Conservation (phyloP, 2,888 invertebrate species). For the Acrobasis consociella region DNA sequence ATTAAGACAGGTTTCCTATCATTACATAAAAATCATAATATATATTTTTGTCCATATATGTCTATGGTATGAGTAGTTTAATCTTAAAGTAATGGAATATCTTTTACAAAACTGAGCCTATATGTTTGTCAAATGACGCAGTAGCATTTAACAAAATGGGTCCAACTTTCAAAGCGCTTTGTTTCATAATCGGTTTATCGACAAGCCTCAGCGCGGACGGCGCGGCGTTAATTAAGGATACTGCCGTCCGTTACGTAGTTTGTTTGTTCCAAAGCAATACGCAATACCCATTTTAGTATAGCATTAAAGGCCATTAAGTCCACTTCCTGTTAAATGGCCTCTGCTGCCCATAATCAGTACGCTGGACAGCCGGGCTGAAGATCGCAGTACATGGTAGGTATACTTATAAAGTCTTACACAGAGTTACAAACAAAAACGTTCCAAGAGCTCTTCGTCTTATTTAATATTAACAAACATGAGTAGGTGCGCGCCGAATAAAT, state of each 20-base stretch:
- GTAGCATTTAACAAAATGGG: slow-evolving; percentile 8
- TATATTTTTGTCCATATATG: no score
- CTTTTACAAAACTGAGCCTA: neutral
- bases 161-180: slow-evolving; percentile 40
- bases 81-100: no score
- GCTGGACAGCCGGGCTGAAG: no score
- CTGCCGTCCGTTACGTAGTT: slow-evolving; percentile 26
- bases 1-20: no score
- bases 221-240: slow-evolving; percentile 46
- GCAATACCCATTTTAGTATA: neutral
- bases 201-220: slow-evolving; percentile 43
- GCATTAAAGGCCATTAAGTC: no score
- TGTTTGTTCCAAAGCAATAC: neutral
- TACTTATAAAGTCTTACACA: no score
- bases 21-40: no score
- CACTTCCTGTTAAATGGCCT: no score
- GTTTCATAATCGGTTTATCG: slow-evolving; percentile 56
- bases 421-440: neutral
- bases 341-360: no score
- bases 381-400: no score
- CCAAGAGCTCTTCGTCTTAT: neutral
- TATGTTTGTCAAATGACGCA: neutral
- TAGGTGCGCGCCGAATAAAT: neutral
- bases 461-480: neutral
- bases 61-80: no score